A percentile compares a stretch with the other conserved stretches of the same genome.
Conservation (phyloP, 2,888 invertebrate species). For the Dicyrtoma fusca region DNA sequence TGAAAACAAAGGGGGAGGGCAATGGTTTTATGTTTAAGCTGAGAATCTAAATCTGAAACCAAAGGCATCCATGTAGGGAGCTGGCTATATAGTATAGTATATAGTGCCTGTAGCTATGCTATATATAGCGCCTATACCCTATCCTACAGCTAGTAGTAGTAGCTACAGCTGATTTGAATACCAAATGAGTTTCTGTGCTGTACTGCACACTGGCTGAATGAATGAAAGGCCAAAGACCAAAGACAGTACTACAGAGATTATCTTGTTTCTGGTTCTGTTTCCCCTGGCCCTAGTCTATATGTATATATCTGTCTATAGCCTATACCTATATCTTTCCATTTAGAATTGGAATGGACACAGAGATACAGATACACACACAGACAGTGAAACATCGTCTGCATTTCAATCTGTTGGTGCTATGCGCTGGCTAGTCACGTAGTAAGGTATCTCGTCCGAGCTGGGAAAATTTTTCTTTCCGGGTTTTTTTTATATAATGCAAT, state of each 20-base stretch:
- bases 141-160: too few species aligned
- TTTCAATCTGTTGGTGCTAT: too few species aligned
- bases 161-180: slow-evolving; percentile 27
- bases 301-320: too few species aligned
- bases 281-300: too few species aligned
- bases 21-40: too few species aligned
- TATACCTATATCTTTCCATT: too few species aligned
- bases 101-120: background rate
- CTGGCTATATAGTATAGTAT: background rate
- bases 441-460: slow-evolving; percentile 18
- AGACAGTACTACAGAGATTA: slow-evolving; percentile 28
- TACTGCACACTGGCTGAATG: slow-evolving; percentile 4
- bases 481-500: slow-evolving; percentile 10
- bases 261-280: background rate
- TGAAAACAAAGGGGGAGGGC: slow-evolving; percentile 30
- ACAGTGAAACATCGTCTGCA: slow-evolving; percentile 13
- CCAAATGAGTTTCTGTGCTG: slow-evolving; percentile 25
- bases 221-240: slow-evolving; percentile 3
- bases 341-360: background rate
- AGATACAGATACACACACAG: too few species aligned
- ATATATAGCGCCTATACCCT: too few species aligned
- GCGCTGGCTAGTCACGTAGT: background rate
- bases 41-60: too few species aligned
- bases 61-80: too few species aligned
- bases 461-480: slow-evolving; percentile 32